Percentiles rank a stretch among this genome's conserved stretches.
These are phyloP conservation scores for Cherax destructor DNA, from an alignment of 1,140 invertebrate species.

Conservation along the genomic window DNA sequence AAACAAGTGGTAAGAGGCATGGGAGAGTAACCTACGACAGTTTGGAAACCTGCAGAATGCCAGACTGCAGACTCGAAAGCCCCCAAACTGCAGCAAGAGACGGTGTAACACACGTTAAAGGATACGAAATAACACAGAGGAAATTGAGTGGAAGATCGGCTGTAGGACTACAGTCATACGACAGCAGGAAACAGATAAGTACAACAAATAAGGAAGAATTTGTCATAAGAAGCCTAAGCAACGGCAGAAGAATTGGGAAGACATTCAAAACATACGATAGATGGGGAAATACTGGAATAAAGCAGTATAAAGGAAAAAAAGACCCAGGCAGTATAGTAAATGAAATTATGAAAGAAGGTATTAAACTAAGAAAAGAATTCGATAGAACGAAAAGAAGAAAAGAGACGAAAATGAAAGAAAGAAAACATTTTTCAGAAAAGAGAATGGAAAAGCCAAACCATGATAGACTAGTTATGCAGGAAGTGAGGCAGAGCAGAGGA, in stretches of 20 bases:
- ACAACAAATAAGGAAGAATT: not conserved
- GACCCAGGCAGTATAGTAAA: not conserved
- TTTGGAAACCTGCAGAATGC: no score
- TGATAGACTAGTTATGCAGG: not conserved
- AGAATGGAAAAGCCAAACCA: not conserved
- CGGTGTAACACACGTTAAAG: not conserved
- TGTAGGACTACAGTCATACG: not conserved
- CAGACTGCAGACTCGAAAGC: no score
- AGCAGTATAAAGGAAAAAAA: not conserved
- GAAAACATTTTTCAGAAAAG: not conserved
- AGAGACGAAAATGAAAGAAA: not conserved
- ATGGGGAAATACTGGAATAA: not conserved
- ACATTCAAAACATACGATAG: not conserved
- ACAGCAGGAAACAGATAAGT: not conserved
- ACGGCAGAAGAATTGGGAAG: not conserved
- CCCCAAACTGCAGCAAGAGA: not conserved
- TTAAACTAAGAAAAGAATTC: not conserved
- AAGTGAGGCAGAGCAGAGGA: not conserved
- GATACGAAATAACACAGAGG: not conserved
- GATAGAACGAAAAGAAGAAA: not conserved
- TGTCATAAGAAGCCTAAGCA: not conserved
- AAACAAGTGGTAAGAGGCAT: not conserved
- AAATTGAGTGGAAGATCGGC: not conserved
- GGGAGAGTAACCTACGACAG: not conserved
- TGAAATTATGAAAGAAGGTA: not conserved